phyloP scores from a whole-genome alignment of 2,113 vertebrate genomes.

The Salvelinus namaycush region DNA sequence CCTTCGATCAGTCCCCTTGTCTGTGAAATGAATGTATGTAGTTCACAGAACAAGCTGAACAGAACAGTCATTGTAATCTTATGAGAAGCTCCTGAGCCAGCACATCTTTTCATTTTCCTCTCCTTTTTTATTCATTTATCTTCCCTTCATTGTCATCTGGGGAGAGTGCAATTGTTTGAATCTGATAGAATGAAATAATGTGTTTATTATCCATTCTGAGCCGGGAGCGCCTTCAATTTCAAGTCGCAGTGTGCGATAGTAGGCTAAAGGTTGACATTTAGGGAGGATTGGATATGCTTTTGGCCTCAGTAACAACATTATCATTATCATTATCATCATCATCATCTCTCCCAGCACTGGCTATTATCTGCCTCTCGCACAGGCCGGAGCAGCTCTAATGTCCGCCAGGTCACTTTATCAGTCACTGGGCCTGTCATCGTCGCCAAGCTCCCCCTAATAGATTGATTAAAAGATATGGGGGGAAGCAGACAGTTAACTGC shows the following conservation, averaged over 20 bases:
- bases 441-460: constrained; percentile 49
- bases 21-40: constrained; percentile 34
- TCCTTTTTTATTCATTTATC: constrained; percentile 8
- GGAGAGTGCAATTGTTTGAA: background rate
- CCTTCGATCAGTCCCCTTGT: constrained; percentile 49
- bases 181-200: constrained; percentile 20
- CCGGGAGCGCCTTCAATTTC: constrained; percentile 9
- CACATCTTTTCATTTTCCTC: constrained; percentile 32
- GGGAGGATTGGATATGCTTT: constrained; percentile 58
- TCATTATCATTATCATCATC: constrained; percentile 32
- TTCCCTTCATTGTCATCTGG: background rate
- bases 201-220: constrained; percentile 52
- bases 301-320: constrained; percentile 58
- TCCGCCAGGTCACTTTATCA: constrained; percentile 62
- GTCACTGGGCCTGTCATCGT: constrained; percentile 38
- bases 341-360: constrained; percentile 57
- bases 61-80: constrained; percentile 59
- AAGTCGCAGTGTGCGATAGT: constrained; percentile 37
- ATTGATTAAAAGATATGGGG: constrained; percentile 66
- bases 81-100: constrained; percentile 49
- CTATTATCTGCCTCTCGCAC: constrained; percentile 65
- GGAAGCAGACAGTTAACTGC: constrained; percentile 31
- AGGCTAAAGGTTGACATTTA: constrained; percentile 63
- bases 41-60: constrained; percentile 43
- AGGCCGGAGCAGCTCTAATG: constrained; percentile 40